phyloP scores from a whole-genome alignment of 1,140 invertebrate species.

The Bombus huntii region DNA sequence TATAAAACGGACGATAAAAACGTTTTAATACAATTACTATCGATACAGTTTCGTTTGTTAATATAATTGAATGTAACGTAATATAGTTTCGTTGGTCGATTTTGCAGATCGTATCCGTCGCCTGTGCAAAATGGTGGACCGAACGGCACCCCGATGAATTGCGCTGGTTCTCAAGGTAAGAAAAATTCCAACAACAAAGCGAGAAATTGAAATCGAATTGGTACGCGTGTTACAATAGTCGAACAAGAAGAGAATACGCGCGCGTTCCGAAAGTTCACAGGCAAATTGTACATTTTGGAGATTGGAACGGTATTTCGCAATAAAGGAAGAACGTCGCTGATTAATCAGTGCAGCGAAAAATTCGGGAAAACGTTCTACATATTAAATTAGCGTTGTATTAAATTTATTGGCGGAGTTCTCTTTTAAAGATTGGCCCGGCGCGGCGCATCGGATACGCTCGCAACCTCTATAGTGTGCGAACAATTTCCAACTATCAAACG shows the following conservation, averaged over 20 bases:
- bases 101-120: slow-evolving; percentile 80
- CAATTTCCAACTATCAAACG: slow-evolving; percentile 66
- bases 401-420: slow-evolving; percentile 62
- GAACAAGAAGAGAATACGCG: too few species aligned
- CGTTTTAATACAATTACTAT: background rate
- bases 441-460: slow-evolving; percentile 13
- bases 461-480: slow-evolving; percentile 3
- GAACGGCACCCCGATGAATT: slow-evolving; percentile 77
- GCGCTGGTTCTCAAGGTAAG: slow-evolving; percentile 71
- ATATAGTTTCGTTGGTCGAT: background rate
- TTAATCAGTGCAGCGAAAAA: slow-evolving; percentile 61
- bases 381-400: slow-evolving; percentile 67
- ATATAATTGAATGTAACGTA: background rate
- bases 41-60: background rate
- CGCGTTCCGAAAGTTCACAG: too few species aligned
- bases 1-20: background rate
- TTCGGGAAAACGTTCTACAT: slow-evolving; percentile 51
- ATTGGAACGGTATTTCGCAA: slow-evolving; percentile 29
- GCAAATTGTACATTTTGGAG: background rate
- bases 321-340: slow-evolving; percentile 43
- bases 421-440: slow-evolving; percentile 49
- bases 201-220: background rate
- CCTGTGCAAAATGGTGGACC: slow-evolving; percentile 79
- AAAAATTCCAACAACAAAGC: too few species aligned
- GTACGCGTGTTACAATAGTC: too few species aligned